Evolutionary conservation across 1,140 invertebrate genomes (phyloP).

Genomic region (Brachionus sp.): DNA sequence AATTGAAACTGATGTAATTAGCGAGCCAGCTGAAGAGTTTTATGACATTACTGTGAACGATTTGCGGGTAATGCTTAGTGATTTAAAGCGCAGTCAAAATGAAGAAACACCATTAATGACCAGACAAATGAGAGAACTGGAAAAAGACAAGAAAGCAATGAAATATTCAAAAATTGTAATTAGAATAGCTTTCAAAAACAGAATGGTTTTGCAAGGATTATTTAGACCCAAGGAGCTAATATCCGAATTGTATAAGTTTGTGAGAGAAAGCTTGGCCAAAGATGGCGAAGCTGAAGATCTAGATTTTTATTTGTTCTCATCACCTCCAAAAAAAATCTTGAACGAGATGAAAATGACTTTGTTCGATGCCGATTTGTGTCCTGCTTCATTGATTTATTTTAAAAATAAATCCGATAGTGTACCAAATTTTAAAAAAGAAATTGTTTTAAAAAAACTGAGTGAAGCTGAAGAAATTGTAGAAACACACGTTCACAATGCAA

Average conservation of each 20-base stretch:
- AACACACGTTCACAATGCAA: constrained; percentile 1
- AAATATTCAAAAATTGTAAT: constrained; percentile 37
- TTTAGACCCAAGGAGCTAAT: constrained; percentile 35
- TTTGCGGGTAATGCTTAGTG: constrained; percentile 32
- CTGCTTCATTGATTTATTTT: constrained; percentile 13
- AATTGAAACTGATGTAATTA: not conserved
- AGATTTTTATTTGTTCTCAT: constrained; percentile 38
- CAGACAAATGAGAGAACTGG: constrained; percentile 37
- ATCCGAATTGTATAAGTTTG: constrained; percentile 42
- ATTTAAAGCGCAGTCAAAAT: not conserved
- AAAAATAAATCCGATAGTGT: constrained; percentile 32
- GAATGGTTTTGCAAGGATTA: constrained; percentile 31
- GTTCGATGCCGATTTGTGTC: constrained; percentile 36
- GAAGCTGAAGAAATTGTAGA: constrained; percentile 24
- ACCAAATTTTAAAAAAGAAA: constrained; percentile 13
- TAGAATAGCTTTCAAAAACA: constrained; percentile 17
- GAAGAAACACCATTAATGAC: constrained; percentile 41
- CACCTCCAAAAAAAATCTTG: constrained; percentile 14
- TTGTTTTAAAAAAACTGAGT: not conserved
- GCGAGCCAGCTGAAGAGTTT: not conserved
- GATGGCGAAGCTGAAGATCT: not conserved
- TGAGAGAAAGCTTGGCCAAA: not conserved
- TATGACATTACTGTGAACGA: constrained; percentile 36
- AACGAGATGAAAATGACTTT: constrained; percentile 7
- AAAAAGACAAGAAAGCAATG: constrained; percentile 40